Conservation (phyloP, 2,113 vertebrate species). For the Syrrhaptes paradoxus region DNA sequence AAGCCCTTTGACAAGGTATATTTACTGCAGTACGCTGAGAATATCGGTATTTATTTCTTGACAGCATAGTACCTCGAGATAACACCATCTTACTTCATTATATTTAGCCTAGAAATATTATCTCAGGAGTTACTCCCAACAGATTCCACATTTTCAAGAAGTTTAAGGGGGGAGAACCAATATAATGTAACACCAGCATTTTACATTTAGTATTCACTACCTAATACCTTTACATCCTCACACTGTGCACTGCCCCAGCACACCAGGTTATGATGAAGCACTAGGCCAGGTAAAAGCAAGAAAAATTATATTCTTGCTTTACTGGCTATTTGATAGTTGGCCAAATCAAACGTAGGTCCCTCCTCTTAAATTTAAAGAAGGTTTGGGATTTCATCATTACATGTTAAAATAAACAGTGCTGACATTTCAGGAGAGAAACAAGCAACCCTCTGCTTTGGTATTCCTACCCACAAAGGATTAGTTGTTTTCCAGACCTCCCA, state of each 20-base stretch:
- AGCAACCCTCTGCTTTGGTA: neutral
- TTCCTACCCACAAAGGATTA: neutral
- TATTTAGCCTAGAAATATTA: neutral
- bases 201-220: neutral
- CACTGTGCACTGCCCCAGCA: neutral
- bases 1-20: neutral
- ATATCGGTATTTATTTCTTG: neutral
- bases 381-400: neutral
- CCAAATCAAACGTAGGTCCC: neutral
- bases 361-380: neutral
- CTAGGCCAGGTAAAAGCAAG: neutral
- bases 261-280: neutral
- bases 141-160: neutral
- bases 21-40: neutral
- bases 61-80: neutral
- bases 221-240: neutral
- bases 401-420: conserved; percentile 15
- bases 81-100: neutral
- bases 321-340: neutral
- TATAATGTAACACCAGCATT: neutral
- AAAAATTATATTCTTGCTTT: neutral
- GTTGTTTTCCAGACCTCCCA: conserved; percentile 40
- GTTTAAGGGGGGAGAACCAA: neutral
- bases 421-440: conserved; percentile 19
- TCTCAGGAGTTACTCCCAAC: neutral